phyloP scores from a whole-genome alignment of 2,888 invertebrate species.

The Rapana venosa region DNA sequence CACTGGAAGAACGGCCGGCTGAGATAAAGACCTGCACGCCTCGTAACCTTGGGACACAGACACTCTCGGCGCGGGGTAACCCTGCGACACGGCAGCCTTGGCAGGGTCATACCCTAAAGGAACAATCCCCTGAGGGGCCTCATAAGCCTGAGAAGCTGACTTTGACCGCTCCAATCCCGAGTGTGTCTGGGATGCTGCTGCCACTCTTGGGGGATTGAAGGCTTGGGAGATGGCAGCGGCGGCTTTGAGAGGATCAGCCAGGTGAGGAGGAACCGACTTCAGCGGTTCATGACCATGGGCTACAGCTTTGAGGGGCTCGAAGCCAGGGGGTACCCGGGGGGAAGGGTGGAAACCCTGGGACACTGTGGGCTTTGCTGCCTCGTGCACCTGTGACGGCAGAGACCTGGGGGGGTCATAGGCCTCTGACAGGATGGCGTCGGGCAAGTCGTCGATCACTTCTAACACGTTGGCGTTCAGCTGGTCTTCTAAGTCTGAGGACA shows the following conservation, averaged over 20 bases:
- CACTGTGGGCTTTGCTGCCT: not conserved
- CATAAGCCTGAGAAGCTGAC: not conserved
- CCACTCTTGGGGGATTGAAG: not conserved
- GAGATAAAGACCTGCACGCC: too few relatives aligned
- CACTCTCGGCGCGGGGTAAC: not conserved
- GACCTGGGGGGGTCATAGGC: constrained; percentile 6
- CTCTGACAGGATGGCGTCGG: constrained; percentile 37
- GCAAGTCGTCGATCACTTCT: constrained; percentile 47
- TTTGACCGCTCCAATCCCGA: not conserved
- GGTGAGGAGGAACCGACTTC: not conserved
- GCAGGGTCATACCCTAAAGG: not conserved
- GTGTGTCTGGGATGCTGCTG: not conserved
- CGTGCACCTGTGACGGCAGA: not conserved
- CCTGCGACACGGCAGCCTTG: not conserved
- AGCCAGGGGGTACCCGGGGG: not conserved
- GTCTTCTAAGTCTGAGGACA: constrained; percentile 35
- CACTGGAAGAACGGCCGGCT: not conserved
- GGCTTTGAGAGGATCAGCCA: not conserved
- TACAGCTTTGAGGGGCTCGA: not conserved
- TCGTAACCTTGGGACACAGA: not conserved
- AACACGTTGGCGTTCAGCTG: constrained; percentile 16
- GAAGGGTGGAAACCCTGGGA: not conserved
- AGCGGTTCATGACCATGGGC: not conserved
- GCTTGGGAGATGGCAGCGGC: not conserved
- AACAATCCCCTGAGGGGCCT: not conserved